Conservation (phyloP, 2,888 invertebrate genomes). For the Blera fallax region DNA sequence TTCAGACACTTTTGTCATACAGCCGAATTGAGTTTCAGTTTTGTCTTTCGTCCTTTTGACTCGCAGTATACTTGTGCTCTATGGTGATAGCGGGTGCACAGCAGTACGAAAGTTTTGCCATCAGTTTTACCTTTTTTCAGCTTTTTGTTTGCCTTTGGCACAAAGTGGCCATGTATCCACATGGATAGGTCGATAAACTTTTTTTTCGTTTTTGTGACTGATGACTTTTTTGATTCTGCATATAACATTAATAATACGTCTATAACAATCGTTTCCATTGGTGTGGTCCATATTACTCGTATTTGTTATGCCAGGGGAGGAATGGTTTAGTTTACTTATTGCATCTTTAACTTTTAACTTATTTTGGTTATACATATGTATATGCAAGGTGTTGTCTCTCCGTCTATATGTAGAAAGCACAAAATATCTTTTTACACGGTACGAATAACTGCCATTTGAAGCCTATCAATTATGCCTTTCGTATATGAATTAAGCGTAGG, state of each 20-base stretch:
- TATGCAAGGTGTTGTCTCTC: no score
- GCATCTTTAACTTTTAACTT: not conserved
- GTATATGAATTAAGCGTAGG: no score
- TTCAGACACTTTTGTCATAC: constrained; percentile 69
- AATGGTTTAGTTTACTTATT: not conserved
- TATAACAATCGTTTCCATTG: not conserved
- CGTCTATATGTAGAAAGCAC: no score
- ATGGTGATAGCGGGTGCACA: not conserved
- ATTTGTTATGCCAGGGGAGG: not conserved
- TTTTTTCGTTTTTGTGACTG: constrained; percentile 4
- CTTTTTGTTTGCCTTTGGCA: constrained; percentile 30
- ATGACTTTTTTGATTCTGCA: constrained; percentile 12
- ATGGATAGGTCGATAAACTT: constrained; percentile 23
- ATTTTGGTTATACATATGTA: no score
- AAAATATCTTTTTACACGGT: no score
- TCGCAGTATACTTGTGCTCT: constrained; percentile 8
- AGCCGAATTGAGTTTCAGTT: constrained; percentile 64
- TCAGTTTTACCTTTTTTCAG: constrained; percentile 17
- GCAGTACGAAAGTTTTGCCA: not conserved
- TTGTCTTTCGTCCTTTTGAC: constrained; percentile 50
- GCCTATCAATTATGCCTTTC: no score
- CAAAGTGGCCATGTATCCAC: constrained; percentile 46
- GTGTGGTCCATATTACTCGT: not conserved
- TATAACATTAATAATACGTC: constrained; percentile 15
- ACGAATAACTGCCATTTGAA: no score